Evolutionary conservation across 2,797 vertebrate genomes (phyloP).

Genomic region (Pyrocephalus nanus): DNA sequence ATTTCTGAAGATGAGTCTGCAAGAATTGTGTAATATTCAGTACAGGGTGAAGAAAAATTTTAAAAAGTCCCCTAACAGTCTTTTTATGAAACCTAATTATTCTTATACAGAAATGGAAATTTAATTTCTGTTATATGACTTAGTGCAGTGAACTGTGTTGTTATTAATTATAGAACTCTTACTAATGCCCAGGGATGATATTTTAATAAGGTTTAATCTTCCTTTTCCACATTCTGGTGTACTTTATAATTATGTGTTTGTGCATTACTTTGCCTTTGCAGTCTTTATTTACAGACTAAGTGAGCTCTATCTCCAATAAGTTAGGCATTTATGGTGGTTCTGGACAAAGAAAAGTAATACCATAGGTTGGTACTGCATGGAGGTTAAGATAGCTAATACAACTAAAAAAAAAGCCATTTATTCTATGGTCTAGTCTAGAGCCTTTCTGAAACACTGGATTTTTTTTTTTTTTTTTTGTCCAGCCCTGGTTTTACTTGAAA

Average conservation of each 20-base stretch:
- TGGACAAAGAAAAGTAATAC: background rate
- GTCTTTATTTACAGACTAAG: background rate
- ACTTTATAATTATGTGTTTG: constrained; percentile 50
- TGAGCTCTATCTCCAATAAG: background rate
- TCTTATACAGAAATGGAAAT: constrained; percentile 62
- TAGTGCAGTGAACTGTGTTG: constrained; percentile 66
- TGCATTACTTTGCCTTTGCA: constrained; percentile 27
- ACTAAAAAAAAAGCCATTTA: background rate
- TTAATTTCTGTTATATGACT: constrained; percentile 60
- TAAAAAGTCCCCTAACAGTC: background rate
- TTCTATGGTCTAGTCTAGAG: background rate
- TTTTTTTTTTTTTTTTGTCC: background rate
- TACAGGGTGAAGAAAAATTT: constrained; percentile 6
- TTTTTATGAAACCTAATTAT: constrained; percentile 61
- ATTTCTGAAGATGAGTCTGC: constrained; percentile 42
- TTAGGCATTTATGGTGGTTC: background rate
- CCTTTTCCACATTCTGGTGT: constrained; percentile 33
- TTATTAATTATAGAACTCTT: constrained; percentile 70
- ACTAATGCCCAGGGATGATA: constrained; percentile 60
- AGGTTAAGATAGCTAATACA: background rate
- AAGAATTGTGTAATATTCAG: constrained; percentile 44
- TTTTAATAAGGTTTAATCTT: constrained; percentile 70
- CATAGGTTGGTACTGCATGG: background rate
- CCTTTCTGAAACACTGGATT: background rate
- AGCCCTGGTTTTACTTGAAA: background rate